Percentiles rank a stretch among this genome's conserved stretches.
These are phyloP conservation scores for Cepaea nemoralis DNA, from an alignment of 1,140 invertebrate species.

Conservation along the genomic window DNA sequence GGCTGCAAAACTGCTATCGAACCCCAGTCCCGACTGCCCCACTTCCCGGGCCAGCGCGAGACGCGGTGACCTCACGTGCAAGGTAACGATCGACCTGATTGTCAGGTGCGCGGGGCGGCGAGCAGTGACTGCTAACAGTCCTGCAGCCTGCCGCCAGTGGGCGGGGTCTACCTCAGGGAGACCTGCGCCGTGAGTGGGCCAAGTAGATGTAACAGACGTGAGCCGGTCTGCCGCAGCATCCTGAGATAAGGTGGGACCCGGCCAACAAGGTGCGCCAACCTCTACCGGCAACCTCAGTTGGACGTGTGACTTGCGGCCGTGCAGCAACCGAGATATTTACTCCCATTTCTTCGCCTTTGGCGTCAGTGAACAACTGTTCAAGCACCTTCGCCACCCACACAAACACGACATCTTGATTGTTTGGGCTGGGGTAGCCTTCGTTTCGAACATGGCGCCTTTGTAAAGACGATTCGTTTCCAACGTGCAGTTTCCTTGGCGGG, in stretches of 20 bases:
- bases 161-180: conserved; percentile 4
- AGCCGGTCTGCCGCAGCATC: not conserved
- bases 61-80: not conserved
- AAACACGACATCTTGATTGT: not conserved
- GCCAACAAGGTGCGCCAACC: not conserved
- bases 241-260: not conserved
- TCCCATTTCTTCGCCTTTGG: not conserved
- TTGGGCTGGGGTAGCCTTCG: no score
- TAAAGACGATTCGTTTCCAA: no score
- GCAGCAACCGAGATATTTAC: not conserved
- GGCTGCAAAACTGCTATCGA: not conserved
- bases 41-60: not conserved
- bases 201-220: not conserved
- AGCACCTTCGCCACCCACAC: not conserved
- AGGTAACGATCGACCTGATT: conserved; percentile 1
- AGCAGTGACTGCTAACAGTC: not conserved
- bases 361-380: not conserved
- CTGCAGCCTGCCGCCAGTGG: conserved; percentile 2
- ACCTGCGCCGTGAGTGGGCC: conserved; percentile 9
- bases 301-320: not conserved
- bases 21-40: not conserved
- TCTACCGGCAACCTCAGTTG: not conserved
- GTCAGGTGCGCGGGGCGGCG: not conserved
- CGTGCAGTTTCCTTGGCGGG: no score
- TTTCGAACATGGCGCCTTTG: no score